Evolutionary conservation across 2,797 vertebrate species (phyloP).

Genomic region (Squalus acanthias): DNA sequence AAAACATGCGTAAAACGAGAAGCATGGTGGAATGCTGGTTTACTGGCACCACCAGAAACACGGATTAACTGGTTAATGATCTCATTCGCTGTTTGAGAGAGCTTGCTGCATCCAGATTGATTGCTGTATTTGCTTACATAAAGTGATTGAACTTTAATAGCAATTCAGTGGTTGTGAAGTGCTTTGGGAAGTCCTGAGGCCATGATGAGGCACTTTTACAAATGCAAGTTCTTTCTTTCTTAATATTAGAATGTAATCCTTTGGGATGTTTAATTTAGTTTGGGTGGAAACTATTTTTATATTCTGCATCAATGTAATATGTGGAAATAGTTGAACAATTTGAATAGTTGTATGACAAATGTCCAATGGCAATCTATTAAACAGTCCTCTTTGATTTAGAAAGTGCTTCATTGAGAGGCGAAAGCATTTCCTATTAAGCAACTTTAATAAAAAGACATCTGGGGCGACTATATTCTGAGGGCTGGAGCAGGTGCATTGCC

Average conservation of each 20-base stretch:
- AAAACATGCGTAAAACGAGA: neutral
- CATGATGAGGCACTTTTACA: neutral
- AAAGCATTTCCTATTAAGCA: neutral
- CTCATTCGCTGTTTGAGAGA: neutral
- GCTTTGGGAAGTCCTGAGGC: neutral
- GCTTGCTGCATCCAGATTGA: neutral
- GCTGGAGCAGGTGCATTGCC: neutral
- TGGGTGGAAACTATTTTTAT: neutral
- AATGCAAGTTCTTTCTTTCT: neutral
- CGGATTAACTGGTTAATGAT: neutral
- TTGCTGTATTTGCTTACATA: neutral
- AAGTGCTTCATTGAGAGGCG: neutral
- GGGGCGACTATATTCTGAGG: neutral
- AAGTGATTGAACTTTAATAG: neutral
- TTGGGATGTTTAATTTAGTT: neutral
- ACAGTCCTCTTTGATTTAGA: neutral
- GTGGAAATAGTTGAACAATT: neutral
- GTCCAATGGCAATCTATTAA: neutral
- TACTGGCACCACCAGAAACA: neutral
- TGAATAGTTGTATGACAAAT: neutral
- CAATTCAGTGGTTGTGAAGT: neutral
- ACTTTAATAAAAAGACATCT: neutral
- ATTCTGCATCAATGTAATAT: neutral
- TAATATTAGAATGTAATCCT: neutral
- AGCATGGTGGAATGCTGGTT: neutral